phyloP scores from a whole-genome alignment of 2,113 vertebrate species.

The Dicrurus megarhynchus region DNA sequence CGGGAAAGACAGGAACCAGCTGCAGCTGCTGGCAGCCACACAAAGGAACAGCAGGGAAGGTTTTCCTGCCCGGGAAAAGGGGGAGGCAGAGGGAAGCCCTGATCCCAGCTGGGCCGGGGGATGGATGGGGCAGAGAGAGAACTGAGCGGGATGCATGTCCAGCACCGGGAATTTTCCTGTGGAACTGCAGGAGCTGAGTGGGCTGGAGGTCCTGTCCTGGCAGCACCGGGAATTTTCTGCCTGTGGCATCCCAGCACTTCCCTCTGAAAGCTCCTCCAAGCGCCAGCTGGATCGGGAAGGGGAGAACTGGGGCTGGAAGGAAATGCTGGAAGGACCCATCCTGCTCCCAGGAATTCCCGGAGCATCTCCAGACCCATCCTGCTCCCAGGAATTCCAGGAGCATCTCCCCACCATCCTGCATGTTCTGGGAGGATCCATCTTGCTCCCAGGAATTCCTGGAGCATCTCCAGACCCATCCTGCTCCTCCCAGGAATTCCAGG shows the following conservation, averaged over 20 bases:
- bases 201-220: background rate
- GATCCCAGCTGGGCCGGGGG: background rate
- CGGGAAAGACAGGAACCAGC: background rate
- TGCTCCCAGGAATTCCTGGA: too few relatives aligned
- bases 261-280: background rate
- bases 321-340: fast-evolving
- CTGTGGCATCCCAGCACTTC: background rate
- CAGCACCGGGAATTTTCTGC: fast-evolving
- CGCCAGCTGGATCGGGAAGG: fast-evolving
- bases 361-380: background rate
- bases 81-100: background rate
- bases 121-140: background rate
- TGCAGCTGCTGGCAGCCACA: background rate
- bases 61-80: background rate
- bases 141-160: fast-evolving
- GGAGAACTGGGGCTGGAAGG: background rate
- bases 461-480: background rate
- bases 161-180: background rate
- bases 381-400: too few relatives aligned
- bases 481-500: background rate
- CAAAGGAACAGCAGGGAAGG: background rate
- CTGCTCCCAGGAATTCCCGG: too few relatives aligned
- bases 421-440: too few relatives aligned
- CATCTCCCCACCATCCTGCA: too few relatives aligned
- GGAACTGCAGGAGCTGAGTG: background rate